Evolutionary conservation across 1,140 invertebrate species (phyloP).

Genomic region (Oryzaephilus surinamensis): DNA sequence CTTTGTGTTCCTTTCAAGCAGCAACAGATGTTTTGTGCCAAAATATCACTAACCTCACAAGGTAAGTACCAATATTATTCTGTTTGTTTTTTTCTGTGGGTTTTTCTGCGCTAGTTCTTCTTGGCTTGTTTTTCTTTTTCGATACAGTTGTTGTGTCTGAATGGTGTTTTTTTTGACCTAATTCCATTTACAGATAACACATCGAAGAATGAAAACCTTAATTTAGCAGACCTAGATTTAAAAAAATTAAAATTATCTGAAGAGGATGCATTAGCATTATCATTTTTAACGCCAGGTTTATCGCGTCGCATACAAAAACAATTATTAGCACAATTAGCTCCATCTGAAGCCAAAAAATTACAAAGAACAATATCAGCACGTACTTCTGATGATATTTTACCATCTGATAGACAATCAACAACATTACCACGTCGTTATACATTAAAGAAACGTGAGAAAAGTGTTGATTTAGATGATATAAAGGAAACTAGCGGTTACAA

Average conservation of each 20-base stretch:
- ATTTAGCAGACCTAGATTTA: slow-evolving; percentile 52
- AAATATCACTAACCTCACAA: slow-evolving; percentile 28
- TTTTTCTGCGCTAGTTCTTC: slow-evolving; percentile 9
- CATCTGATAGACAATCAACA: slow-evolving; percentile 17
- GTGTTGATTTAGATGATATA: not conserved
- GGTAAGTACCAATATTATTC: slow-evolving; percentile 21
- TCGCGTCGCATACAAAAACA: slow-evolving; percentile 52
- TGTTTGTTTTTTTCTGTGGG: slow-evolving; percentile 12
- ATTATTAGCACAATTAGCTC: slow-evolving; percentile 49
- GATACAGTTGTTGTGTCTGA: not conserved
- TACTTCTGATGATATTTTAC: slow-evolving; percentile 17
- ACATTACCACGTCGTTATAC: slow-evolving; percentile 24
- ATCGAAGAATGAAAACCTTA: slow-evolving; percentile 40
- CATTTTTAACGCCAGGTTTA: slow-evolving; percentile 50
- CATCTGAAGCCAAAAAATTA: slow-evolving; percentile 46
- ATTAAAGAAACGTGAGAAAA: slow-evolving; percentile 3
- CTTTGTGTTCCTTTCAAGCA: too few relatives aligned
- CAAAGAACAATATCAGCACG: slow-evolving; percentile 47
- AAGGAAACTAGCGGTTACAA: not conserved
- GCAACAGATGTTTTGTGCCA: slow-evolving; percentile 34
- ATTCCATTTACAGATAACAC: slow-evolving; percentile 27
- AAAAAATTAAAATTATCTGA: slow-evolving; percentile 52
- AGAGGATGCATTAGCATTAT: slow-evolving; percentile 51
- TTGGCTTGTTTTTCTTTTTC: slow-evolving; percentile 2
- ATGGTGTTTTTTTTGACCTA: not conserved